Conservation (phyloP, 2,888 invertebrate species). For the Endomychus coccineus region DNA sequence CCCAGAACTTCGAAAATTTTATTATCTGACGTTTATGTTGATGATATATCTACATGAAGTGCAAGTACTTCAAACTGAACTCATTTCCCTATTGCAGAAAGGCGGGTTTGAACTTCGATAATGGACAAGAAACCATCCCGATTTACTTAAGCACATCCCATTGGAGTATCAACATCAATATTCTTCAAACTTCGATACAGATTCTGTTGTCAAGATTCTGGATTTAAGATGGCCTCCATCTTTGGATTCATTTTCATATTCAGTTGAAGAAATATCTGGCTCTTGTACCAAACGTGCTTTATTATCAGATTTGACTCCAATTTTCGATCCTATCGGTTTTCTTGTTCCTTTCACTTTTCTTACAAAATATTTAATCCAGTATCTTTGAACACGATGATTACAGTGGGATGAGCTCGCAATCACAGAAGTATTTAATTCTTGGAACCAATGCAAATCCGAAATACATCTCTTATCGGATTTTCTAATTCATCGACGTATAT, state of each 20-base stretch:
- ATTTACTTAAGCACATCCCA: conserved; percentile 10
- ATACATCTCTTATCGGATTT: conserved; percentile 7
- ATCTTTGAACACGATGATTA: conserved; percentile 15
- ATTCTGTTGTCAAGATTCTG: conserved; percentile 14
- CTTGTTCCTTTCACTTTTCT: conserved; percentile 19
- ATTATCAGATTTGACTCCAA: conserved; percentile 20
- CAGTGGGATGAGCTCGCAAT: conserved; percentile 18
- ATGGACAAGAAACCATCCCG: conserved; percentile 12
- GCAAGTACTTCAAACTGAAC: conserved; percentile 10
- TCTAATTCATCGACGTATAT: conserved; percentile 9
- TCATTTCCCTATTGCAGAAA: conserved; percentile 1
- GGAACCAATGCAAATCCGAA: conserved; percentile 10
- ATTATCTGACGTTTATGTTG: conserved; percentile 22
- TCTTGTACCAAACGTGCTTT: conserved; percentile 25
- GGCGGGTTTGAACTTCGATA: conserved; percentile 16
- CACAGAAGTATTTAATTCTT: conserved; percentile 8
- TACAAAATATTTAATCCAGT: conserved; percentile 26
- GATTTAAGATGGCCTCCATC: conserved; percentile 17
- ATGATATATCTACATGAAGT: conserved; percentile 18
- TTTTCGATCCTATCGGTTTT: conserved; percentile 26
- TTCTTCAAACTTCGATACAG: conserved; percentile 7
- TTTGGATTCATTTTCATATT: conserved; percentile 11
- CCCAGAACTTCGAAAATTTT: conserved; percentile 18
- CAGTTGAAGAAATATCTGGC: neutral
- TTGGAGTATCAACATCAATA: conserved; percentile 1